Evolutionary conservation across 2,888 invertebrate genomes (phyloP), one percentile per base, ranked within the genome.

Genomic region (Monochamus alternatus): DNA sequence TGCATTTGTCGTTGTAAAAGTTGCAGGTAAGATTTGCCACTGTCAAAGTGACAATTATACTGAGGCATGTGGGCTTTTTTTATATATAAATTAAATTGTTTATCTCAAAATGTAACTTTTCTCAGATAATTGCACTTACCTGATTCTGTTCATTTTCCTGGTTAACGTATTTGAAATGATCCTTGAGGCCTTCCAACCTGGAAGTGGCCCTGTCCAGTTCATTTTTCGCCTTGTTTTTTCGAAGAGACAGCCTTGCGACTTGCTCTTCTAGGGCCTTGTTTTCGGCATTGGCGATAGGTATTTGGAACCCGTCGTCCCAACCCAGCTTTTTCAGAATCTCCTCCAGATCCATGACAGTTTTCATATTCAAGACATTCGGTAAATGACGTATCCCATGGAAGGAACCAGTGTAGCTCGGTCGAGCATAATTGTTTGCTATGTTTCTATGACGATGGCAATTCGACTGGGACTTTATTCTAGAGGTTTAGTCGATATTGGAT

Each of bases 201-300:
- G 76, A 90, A 7, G 89, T 88, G 0, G 89, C 84, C 10, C 87
- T 87, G 30, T 91, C 90, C n/a, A 90, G 86, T 52, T 88, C 86
- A 0, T 87, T 87, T 70, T 89, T 88, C 5, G 91, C 85, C 66
- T 90, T 88, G 5, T 88, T 87, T 80, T 92, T 92, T 55, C 89
- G 83, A 32, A 91, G 89, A 66, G 89, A 87, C 85, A 92, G 84
- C 59, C 86, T 85, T 32, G 88, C 88, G 12, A 92, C 90, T 88
- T 92, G 89, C 75, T 89, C 87, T 84, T 93, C 91, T 43, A 93
- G 86, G 52, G 83, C 86, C 82, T 89, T 89, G 85, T 96, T 96
- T 84, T 94, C 94, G 60, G 92, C 91, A 89, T 94, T 95, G 0
- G 96, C 95, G 78, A 96, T 91, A 3, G 96, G 96, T 82, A 95